Conservation (phyloP, 2,888 invertebrate species). For the Lapara coniferarum region DNA sequence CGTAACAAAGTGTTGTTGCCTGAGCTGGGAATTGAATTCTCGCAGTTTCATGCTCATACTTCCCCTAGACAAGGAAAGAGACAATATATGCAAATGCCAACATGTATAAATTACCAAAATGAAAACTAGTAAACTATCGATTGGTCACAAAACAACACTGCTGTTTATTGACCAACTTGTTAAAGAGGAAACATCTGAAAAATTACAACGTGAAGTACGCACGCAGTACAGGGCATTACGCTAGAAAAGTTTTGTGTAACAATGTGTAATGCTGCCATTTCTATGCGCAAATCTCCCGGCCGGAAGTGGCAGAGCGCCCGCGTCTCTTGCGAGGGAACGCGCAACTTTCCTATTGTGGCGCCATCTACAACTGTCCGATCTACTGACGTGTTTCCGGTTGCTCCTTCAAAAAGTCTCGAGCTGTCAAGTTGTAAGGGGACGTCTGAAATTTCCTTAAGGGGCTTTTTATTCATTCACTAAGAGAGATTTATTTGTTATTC, state of each 20-base stretch:
- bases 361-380: constrained; percentile 77
- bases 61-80: too few species aligned
- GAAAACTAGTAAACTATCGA: neutral
- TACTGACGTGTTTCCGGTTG: constrained; percentile 79
- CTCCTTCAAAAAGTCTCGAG: constrained; percentile 78
- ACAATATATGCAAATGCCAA: too few species aligned
- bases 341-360: constrained; percentile 76
- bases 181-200: constrained; percentile 61
- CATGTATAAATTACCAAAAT: neutral
- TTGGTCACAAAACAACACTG: constrained; percentile 44
- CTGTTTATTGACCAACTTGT: constrained; percentile 66
- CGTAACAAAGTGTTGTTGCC: too few species aligned
- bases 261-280: constrained; percentile 82
- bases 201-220: constrained; percentile 67
- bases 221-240: constrained; percentile 69
- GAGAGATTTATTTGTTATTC: constrained; percentile 68
- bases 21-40: too few species aligned
- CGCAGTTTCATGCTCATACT: too few species aligned
- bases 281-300: constrained; percentile 74
- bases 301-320: constrained; percentile 67
- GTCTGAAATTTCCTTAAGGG: constrained; percentile 76
- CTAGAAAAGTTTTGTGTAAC: constrained; percentile 78
- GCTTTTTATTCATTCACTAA: constrained; percentile 68
- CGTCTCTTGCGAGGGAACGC: constrained; percentile 56
- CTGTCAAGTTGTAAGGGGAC: constrained; percentile 75